A percentile compares a stretch with the other conserved stretches of the same genome.
Conservation (phyloP, 2,797 vertebrate species). For the Enteromius radiatus region DNA sequence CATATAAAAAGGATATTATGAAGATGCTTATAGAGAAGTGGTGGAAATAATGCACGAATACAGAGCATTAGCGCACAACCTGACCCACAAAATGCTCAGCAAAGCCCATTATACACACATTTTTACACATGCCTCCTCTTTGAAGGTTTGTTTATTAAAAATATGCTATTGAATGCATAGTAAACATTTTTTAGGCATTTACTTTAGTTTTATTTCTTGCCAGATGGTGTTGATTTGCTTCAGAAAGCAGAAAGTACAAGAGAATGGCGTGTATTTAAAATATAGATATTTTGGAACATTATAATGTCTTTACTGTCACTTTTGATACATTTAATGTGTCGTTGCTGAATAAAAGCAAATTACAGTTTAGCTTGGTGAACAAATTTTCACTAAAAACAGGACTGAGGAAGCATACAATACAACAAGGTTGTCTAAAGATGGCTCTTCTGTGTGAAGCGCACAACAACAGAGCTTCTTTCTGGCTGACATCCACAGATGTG, state of each 20-base stretch:
- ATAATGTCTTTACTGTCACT: too few relatives aligned
- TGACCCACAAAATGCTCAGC: neutral
- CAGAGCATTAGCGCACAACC: neutral
- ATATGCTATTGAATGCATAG: neutral
- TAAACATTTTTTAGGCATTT: neutral
- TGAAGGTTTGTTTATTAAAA: neutral
- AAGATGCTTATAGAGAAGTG: conserved; percentile 1
- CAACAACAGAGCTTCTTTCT: neutral
- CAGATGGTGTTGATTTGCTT: neutral
- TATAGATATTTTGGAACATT: neutral
- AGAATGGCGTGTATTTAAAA: neutral
- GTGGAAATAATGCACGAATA: neutral
- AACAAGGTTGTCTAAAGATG: conserved; percentile 1
- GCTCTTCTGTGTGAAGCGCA: neutral
- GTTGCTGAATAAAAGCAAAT: neutral
- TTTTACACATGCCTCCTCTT: neutral
- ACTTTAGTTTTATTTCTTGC: neutral
- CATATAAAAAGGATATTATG: neutral
- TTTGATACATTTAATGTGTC: neutral
- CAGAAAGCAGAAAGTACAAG: neutral
- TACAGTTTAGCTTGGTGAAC: neutral
- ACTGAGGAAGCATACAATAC: neutral
- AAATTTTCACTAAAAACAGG: conserved; percentile 13
- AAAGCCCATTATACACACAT: neutral
- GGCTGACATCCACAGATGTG: neutral